Evolutionary conservation across 2,888 invertebrate genomes (phyloP), one percentile per base, ranked within the genome.

Genomic region (Panopea generosa): DNA sequence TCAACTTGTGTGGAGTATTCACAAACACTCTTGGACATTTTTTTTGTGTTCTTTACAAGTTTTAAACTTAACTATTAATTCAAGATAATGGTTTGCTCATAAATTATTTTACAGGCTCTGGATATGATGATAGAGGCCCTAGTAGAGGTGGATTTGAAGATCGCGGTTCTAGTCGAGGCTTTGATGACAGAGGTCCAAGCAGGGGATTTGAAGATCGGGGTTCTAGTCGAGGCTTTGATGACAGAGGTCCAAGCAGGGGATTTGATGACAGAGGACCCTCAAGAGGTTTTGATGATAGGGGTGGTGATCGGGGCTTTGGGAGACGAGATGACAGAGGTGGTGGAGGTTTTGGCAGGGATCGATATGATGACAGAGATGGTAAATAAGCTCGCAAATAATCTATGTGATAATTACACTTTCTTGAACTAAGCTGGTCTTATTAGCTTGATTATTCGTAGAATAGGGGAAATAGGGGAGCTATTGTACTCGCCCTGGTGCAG

Each of bases 211-310:
- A 77, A 27, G 85, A 83, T 40, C 53, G 84, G 26, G 84, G 68
- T 38, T 38, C 82, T 50, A 59, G 77, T 9, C 74, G 83, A 45
- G 80, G 78, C 45, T 56, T 53, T 24, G 83, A 84, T 68, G 81
- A 83, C 24, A 60, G 76, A 14, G 55, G 72, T n/a, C 55, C 49
- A 2, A 61, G 77, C 50, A 60, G 71, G 29, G 55, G 80, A 1
- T 65, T 52, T 53, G 55, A 69, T 20, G 79, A 75, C 40, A 26
- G 93, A 24, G 90, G 93, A 24, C 93, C 93, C 0, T 55, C 62
- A 7, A 57, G 83, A 50, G 33, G 33, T 33, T 62, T 70, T 45
- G 77, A 81, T 27, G 83, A 81, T 61, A 49, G 79, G 16, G 71
- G 61, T 38, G 71, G 53, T 16, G 72, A 60, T 29, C 38, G 77